A percentile compares a stretch with the other conserved stretches of the same genome.
Conservation (phyloP, 1,140 invertebrate species). For the Patella vulgata region DNA sequence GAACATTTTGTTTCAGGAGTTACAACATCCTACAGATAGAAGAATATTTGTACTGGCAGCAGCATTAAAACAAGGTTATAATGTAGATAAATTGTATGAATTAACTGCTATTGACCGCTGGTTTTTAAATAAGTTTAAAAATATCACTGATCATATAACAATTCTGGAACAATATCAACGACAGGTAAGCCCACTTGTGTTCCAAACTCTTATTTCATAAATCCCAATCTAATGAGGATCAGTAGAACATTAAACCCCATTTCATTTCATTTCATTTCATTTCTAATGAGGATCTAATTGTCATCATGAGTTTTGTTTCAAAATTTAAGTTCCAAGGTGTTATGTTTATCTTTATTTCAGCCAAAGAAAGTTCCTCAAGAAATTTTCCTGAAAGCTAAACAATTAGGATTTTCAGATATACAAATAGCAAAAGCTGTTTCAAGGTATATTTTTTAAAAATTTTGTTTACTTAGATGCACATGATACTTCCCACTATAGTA, state of each 20-base stretch:
- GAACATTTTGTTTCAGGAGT: constrained; percentile 75
- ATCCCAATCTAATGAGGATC: background rate
- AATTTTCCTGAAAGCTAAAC: constrained; percentile 84
- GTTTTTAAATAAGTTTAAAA: constrained; percentile 96
- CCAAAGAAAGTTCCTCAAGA: constrained; percentile 60
- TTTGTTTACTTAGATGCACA: constrained; percentile 6
- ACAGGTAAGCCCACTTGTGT: constrained; percentile 39
- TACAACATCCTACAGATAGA: constrained; percentile 94
- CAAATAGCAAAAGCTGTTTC: constrained; percentile 91
- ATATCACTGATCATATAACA: constrained; percentile 83
- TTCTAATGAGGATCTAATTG: too few relatives aligned
- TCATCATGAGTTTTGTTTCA: too few relatives aligned
- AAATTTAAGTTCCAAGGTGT: background rate
- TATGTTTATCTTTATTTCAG: constrained; percentile 26
- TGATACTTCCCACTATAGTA: too few relatives aligned
- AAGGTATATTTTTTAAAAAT: constrained; percentile 75
- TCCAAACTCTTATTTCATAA: too few relatives aligned
- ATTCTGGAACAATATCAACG: constrained; percentile 70
- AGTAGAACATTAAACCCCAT: too few relatives aligned
- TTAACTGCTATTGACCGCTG: constrained; percentile 97
- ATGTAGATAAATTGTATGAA: constrained; percentile 85
- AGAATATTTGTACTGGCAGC: constrained; percentile 96
- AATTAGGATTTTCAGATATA: constrained; percentile 96
- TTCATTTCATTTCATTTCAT: too few relatives aligned
- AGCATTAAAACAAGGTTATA: constrained; percentile 83